Evolutionary conservation across 2,888 invertebrate species (phyloP), one percentile per base, ranked within the genome.

Genomic region (Thelaira solivaga): DNA sequence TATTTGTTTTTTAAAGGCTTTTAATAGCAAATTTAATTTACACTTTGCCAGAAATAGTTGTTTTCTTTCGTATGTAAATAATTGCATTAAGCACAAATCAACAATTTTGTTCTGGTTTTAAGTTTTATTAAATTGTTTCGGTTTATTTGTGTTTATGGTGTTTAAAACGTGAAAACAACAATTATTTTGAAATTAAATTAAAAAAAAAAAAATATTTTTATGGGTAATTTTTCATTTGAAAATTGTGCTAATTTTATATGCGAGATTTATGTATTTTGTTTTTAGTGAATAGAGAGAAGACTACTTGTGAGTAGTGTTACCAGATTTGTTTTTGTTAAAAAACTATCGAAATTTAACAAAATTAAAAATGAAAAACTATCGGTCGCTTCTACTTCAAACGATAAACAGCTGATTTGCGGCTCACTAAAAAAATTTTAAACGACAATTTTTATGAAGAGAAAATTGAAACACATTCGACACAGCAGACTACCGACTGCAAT

Each of bases 231-330:
- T 72, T 72, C 20, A 62, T 68, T 62, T 67, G 72, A 80, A 79
- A 79, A 61, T 67, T 79, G 75, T 79, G 79, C 72, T 73, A 80
- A 80, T 76, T 74, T 68, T 72, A 73, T 73, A 68, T 62, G 41
- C 59, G 72, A 64, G 67, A 61, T 64, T 59, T 67, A 72, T 72
- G 29, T 47, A 41, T 20, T 72, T 26, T 45, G 26, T 18, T 45
- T 31, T 20, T 11, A 41, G 18, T 11, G 10, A n/a, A n/a, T n/a
- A n/a, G n/a, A n/a, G n/a, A n/a, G n/a, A n/a, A n/a, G n/a, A n/a
- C 18, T 36, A 6, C 13, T 18, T 29, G 7, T 16, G 10, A 6
- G 2, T 18, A 4, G 26, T 0, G 64, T 31, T 20, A 64, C 55
- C 72, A 72, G 39, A 62, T n/a, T n/a, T n/a, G n/a, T n/a, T n/a